Base-by-base conservation (phyloP, 2,888 invertebrate species). In the Sialis fuliginosa region DNA sequence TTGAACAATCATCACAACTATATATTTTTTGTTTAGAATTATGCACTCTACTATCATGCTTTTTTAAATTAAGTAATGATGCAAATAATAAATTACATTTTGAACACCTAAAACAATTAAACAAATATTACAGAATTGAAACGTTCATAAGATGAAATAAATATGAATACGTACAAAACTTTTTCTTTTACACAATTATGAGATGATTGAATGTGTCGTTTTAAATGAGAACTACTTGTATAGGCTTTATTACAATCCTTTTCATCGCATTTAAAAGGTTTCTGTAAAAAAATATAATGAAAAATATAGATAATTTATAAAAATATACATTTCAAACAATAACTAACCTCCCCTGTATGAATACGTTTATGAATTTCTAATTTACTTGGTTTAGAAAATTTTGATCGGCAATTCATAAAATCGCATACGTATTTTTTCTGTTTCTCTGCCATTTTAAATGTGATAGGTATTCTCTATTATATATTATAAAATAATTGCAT, bases 341-440 rank as follows among this genome's bases (percentile, higher is more conserved):
- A 12, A n/a, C 33, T 44, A 9, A 44, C 44, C 22, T 44, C 44
- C 6, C 33, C 33, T 12, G 34, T 33, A 44, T 44, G 44, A 34
- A n/a, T 6, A 5, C 44, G 10, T 7, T 13, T 10, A 35, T 44
- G 44, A 34, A 44, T 7, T 12, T 33, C 43, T 10, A 43, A 43
- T 43, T 10, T 43, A 9, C 43, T 43, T 5, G 10, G 31, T 33
- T 43, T 43, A 8, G 43, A 5, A n/a, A 43, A 43, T 5, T 32
- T 9, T n/a, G 43, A 32, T 9, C 12, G 31, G 12, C 43, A 43
- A 30, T 43, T 33, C 33, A 10, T 12, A 12, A 33, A 43, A 4
- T 6, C 30, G 32, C 43, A 43, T 10, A 2, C 6, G 10, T 33
- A 43, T 43, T 33, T 43, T 33, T 33, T 43, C 22, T 22, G 22